Evolutionary conservation across 2,113 vertebrate species (phyloP), one percentile per base, ranked within the genome.

Genomic region (Oreamnos americanus): DNA sequence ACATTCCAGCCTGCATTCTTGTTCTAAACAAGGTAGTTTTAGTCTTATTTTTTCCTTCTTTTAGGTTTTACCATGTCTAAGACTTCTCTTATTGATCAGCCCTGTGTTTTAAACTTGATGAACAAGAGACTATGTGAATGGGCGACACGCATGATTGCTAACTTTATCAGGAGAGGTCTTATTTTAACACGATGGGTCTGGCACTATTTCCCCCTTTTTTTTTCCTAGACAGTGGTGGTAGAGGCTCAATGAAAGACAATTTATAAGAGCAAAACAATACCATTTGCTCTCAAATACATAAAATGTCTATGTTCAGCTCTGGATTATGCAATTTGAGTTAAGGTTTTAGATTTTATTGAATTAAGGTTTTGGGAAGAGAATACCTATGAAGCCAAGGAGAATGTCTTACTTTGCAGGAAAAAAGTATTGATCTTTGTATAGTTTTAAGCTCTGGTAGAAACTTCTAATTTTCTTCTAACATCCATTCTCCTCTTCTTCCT

Each of bases 341-440:
- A 81, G 47, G 12, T 79, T 95, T 94, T 60, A 86, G 10, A 83
- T 90, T 92, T 90, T 90, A 53, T 36, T 11, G 23, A 36, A 28
- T 76, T 87, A 6, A 74, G 21, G 28, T 97, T 97, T 81, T 16
- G 26, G 43, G 9, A 6, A 25, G 23, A 81, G 36, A 58, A 51
- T 89, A 53, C 11, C 11, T 92, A 49, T 39, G 87, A 87, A 97
- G 26, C 67, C 15, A 78, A 76, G 49, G 9, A 3, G 71, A 96
- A 76, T 71, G 17, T 62, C 43, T 87, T 57, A 53, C 33, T 87
- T 81, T 82, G 86, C 62, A 89, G 23, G 23, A 84, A 97, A 93
- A 92, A 23, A 55, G 1, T 86, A 92, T 60, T 97, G 16, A 36
- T 94, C 36, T 86, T 92, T 82, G 90, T 93, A 86, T 16, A 62